Evolutionary conservation across 1,140 invertebrate species (phyloP).

Genomic region (Cardiocondyla obscurior): DNA sequence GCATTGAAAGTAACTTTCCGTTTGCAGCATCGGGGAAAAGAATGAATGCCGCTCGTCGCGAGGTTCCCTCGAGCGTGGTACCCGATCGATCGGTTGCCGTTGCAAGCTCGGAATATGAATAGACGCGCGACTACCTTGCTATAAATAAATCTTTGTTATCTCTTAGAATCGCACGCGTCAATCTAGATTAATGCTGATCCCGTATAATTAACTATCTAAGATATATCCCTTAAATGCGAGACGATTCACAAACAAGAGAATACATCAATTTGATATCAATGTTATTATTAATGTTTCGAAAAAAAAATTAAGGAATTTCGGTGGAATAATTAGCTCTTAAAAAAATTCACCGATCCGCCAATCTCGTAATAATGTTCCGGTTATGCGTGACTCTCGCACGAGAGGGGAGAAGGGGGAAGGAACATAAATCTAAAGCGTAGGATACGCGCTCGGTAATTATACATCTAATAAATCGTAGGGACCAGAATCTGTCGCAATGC

Average conservation of each 20-base stretch:
- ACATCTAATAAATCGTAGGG: slow-evolving; percentile 11
- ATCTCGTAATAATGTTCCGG: neutral
- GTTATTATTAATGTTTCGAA: too few species aligned
- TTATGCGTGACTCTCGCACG: neutral
- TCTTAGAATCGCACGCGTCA: neutral
- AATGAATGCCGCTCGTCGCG: slow-evolving; percentile 7
- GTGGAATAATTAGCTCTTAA: neutral
- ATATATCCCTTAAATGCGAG: neutral
- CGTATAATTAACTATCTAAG: neutral
- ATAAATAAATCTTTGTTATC: slow-evolving; percentile 24
- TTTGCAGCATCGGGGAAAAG: slow-evolving; percentile 36
- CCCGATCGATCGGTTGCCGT: neutral
- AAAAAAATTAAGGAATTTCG: too few species aligned
- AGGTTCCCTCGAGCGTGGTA: neutral
- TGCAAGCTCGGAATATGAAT: slow-evolving; percentile 1
- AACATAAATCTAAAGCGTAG: slow-evolving; percentile 9
- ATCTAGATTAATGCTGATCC: neutral
- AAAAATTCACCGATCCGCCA: neutral
- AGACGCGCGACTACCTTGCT: neutral
- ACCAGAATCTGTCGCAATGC: neutral
- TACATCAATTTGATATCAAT: neutral
- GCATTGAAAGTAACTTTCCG: slow-evolving; percentile 43
- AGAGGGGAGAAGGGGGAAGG: neutral
- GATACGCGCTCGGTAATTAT: slow-evolving; percentile 14
- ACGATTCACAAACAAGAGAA: neutral